Percentiles rank a stretch among this genome's conserved stretches.
phyloP scores from a whole-genome alignment of 2,888 invertebrate species.

The Ornithoptera alexandrae region DNA sequence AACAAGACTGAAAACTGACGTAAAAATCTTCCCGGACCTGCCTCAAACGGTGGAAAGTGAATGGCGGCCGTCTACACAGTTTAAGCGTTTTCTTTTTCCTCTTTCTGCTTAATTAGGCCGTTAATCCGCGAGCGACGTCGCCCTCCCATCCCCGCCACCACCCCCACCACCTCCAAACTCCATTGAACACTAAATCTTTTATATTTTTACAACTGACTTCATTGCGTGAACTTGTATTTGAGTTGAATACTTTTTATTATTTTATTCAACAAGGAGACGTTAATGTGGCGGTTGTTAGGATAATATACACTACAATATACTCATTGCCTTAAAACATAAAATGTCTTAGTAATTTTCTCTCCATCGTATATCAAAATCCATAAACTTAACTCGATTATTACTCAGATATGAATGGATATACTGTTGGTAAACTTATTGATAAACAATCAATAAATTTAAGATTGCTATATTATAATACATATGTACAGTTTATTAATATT shows the following conservation, averaged over 20 bases:
- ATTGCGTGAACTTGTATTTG: conserved; percentile 33
- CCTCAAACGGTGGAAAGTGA: conserved; percentile 64
- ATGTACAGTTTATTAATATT: too few species aligned
- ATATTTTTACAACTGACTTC: conserved; percentile 35
- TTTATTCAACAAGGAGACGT: not conserved
- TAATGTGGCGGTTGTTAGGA: too few species aligned
- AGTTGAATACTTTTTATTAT: not conserved
- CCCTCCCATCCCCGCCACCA: not conserved
- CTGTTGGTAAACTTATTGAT: too few species aligned
- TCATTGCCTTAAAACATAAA: too few species aligned
- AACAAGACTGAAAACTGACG: conserved; percentile 73
- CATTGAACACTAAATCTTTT: conserved; percentile 42
- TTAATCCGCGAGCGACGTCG: conserved; percentile 51
- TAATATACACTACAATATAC: too few species aligned
- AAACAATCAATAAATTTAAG: too few species aligned
- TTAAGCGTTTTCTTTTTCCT: conserved; percentile 52
- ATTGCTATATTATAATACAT: too few species aligned
- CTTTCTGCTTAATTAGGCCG: conserved; percentile 69
- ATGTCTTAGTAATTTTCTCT: too few species aligned
- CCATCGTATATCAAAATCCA: too few species aligned
- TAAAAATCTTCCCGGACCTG: conserved; percentile 76
- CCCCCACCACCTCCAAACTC: conserved; percentile 36
- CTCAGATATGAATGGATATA: too few species aligned
- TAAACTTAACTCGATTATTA: too few species aligned
- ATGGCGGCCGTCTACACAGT: conserved; percentile 46